These are phyloP conservation scores for Brachionus paranguensis DNA, from an alignment of 1,140 invertebrate genomes.

Conservation along the genomic window DNA sequence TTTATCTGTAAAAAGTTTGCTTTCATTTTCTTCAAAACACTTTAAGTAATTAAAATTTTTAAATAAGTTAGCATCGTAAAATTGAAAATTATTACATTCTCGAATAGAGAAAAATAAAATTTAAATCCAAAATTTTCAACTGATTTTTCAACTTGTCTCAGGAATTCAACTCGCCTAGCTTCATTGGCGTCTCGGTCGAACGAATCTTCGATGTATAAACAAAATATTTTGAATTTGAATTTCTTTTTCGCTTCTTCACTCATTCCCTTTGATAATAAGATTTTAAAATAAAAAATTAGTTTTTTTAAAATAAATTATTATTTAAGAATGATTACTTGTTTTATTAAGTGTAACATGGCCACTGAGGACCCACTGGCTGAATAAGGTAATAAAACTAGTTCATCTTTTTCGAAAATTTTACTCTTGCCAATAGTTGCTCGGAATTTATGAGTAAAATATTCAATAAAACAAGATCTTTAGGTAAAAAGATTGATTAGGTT, in stretches of 20 bases:
- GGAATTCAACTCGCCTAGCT: neutral
- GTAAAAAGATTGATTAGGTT: neutral
- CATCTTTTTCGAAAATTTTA: constrained; percentile 37
- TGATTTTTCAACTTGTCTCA: neutral
- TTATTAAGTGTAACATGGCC: constrained; percentile 9
- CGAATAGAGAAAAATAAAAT: constrained; percentile 19
- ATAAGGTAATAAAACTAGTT: constrained; percentile 29
- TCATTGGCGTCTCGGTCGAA: neutral
- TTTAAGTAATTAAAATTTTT: neutral
- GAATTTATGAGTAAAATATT: constrained; percentile 40
- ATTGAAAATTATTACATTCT: neutral
- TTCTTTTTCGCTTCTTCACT: constrained; percentile 6
- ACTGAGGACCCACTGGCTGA: neutral
- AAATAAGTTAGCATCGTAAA: neutral
- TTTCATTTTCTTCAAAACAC: neutral
- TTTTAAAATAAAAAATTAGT: neutral
- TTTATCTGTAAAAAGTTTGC: neutral
- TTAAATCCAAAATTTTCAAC: neutral
- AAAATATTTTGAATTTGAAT: neutral
- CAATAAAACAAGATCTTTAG: constrained; percentile 11
- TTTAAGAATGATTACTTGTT: neutral
- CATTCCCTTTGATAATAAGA: neutral
- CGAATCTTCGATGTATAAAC: constrained; percentile 14
- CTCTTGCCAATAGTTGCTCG: constrained; percentile 24
- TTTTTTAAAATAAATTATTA: neutral